These are phyloP conservation scores for Scomberomorus guttatus DNA, from an alignment of 2,797 vertebrate species.

Conservation along the genomic window DNA sequence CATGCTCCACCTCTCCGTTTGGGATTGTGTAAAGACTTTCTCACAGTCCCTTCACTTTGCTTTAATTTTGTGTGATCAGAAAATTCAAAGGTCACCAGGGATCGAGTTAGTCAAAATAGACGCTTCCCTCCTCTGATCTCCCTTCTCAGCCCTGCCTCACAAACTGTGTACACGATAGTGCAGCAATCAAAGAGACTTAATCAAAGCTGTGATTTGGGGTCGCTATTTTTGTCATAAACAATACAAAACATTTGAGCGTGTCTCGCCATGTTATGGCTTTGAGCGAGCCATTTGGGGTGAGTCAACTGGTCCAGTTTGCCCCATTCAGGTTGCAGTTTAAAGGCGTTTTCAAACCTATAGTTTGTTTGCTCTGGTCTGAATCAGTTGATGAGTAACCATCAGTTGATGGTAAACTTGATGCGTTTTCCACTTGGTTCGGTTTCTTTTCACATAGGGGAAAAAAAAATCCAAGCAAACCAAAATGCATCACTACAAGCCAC, in stretches of 20 bases:
- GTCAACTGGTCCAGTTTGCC: not conserved
- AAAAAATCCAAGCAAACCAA: not conserved
- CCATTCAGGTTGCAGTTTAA: no score
- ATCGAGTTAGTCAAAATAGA: conserved; percentile 33
- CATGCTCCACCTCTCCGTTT: conserved; percentile 28
- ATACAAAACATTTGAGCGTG: conserved; percentile 14
- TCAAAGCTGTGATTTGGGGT: conserved; percentile 64
- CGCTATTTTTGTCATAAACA: conserved; percentile 28
- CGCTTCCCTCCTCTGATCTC: conserved; percentile 21
- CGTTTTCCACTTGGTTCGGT: no score
- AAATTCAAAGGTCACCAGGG: conserved; percentile 33
- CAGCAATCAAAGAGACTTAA: conserved; percentile 68
- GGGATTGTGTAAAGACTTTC: conserved; percentile 1
- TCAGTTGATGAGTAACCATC: no score
- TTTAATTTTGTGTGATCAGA: conserved; percentile 22
- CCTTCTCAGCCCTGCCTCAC: conserved; percentile 19
- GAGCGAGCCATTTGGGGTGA: not conserved
- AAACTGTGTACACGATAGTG: conserved; percentile 31
- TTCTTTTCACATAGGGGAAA: not conserved
- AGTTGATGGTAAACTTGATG: no score
- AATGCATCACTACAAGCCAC: not conserved
- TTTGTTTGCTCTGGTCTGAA: no score
- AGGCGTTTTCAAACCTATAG: no score
- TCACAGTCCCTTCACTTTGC: not conserved
- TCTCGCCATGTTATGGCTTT: not conserved